Evolutionary conservation across 2,797 vertebrate species (phyloP).

Genomic region (Channa striata): DNA sequence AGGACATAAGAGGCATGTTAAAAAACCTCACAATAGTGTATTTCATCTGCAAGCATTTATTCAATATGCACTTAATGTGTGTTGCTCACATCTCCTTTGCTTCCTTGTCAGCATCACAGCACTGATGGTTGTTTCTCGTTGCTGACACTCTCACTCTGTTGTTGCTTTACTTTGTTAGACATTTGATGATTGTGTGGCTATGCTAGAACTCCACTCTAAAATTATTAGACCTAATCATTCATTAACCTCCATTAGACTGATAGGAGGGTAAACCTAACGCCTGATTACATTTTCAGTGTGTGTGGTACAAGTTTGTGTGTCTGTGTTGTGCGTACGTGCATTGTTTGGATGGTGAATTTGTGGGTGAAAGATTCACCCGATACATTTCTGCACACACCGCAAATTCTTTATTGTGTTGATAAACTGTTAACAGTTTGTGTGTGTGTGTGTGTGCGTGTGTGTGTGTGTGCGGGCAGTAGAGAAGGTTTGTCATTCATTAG

Average conservation of each 20-base stretch:
- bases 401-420: conserved; percentile 56
- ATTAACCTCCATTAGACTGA: conserved; percentile 84
- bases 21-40: not conserved
- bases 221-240: conserved; percentile 83
- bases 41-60: no score
- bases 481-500: conserved; percentile 84
- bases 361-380: conserved; percentile 36
- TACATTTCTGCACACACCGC: conserved; percentile 46
- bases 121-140: conserved; percentile 31
- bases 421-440: conserved; percentile 23
- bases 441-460: conserved; percentile 37
- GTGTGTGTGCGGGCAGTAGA: conserved; percentile 37
- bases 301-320: conserved; percentile 19
- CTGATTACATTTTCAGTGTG: conserved; percentile 73
- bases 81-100: not conserved
- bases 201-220: conserved; percentile 77
- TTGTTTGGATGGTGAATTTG: conserved; percentile 1
- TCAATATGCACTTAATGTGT: not conserved
- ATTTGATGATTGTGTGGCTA: conserved; percentile 70
- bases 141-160: conserved; percentile 34
- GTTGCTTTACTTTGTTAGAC: conserved; percentile 44
- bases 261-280: conserved; percentile 82
- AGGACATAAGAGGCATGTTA: not conserved
- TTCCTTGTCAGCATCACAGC: conserved; percentile 7
- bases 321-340: not conserved